Conservation (phyloP, 2,797 vertebrate genomes). For the Tangara arthus region DNA sequence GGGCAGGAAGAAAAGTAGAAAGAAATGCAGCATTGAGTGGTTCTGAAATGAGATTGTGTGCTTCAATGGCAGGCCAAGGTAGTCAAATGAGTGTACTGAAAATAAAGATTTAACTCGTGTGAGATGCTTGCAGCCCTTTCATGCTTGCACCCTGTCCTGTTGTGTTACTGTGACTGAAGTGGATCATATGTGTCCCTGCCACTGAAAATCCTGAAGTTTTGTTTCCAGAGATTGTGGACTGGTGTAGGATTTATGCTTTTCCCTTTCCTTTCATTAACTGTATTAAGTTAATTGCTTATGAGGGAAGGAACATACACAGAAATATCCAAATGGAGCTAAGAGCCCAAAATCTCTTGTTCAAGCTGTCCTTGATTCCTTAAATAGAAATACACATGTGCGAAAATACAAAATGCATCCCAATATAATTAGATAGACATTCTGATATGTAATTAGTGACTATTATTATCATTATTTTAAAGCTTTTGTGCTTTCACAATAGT, state of each 20-base stretch:
- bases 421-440: neutral
- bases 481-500: neutral
- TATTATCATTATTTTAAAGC: neutral
- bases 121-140: fast-evolving
- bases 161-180: neutral
- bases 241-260: neutral
- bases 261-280: neutral
- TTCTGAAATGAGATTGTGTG: neutral
- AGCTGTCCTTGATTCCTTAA: neutral
- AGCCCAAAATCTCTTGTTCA: neutral
- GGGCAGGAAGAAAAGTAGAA: neutral
- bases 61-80: neutral
- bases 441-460: neutral
- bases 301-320: neutral
- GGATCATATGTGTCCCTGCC: fast-evolving
- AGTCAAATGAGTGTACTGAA: neutral
- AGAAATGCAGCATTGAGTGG: neutral
- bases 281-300: neutral
- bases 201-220: neutral
- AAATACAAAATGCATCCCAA: neutral
- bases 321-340: neutral
- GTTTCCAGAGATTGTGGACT: neutral
- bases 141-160: fast-evolving
- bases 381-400: neutral
- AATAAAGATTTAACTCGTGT: neutral